phyloP scores from a whole-genome alignment of 2,888 invertebrate species.

The Exocentrus adspersus region DNA sequence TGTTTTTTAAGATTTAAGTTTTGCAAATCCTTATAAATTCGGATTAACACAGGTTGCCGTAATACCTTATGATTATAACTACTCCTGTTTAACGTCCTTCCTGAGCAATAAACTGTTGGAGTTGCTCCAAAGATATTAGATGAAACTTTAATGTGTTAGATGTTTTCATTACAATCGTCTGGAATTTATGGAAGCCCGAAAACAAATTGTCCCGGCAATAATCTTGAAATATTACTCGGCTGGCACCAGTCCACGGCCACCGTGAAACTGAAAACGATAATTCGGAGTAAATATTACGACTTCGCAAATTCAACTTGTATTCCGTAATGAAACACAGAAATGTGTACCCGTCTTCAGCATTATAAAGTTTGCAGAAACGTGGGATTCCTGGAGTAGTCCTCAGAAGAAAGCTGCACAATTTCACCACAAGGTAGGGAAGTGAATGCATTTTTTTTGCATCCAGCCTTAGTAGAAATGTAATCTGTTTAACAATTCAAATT shows the following conservation, averaged over 20 bases:
- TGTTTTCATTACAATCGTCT: slow-evolving; percentile 31
- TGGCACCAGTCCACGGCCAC: slow-evolving; percentile 21
- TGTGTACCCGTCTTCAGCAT: too few species aligned
- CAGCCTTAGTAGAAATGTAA: too few species aligned
- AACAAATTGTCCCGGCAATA: slow-evolving; percentile 31
- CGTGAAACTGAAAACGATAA: slow-evolving; percentile 19
- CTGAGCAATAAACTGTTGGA: slow-evolving; percentile 25
- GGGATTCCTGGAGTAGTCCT: too few species aligned
- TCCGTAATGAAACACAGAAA: slow-evolving; percentile 14
- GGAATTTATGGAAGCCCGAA: slow-evolving; percentile 21
- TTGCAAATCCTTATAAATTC: background rate
- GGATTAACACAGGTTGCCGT: background rate
- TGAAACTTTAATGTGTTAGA: slow-evolving; percentile 22
- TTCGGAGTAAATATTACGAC: slow-evolving; percentile 11
- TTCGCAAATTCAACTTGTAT: slow-evolving; percentile 7
- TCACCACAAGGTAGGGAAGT: too few species aligned
- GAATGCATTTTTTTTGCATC: too few species aligned
- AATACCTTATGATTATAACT: slow-evolving; percentile 16
- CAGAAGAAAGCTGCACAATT: too few species aligned
- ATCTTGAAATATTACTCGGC: slow-evolving; percentile 25
- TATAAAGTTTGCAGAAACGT: too few species aligned
- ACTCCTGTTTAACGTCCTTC: slow-evolving; percentile 19
- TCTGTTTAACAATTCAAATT: too few species aligned
- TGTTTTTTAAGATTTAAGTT: too few species aligned
- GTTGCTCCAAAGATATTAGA: slow-evolving; percentile 21